A percentile compares a stretch with the other conserved stretches of the same genome.
Evolutionary conservation across 2,888 invertebrate genomes (phyloP).

Genomic region (Syrphus vitripennis): DNA sequence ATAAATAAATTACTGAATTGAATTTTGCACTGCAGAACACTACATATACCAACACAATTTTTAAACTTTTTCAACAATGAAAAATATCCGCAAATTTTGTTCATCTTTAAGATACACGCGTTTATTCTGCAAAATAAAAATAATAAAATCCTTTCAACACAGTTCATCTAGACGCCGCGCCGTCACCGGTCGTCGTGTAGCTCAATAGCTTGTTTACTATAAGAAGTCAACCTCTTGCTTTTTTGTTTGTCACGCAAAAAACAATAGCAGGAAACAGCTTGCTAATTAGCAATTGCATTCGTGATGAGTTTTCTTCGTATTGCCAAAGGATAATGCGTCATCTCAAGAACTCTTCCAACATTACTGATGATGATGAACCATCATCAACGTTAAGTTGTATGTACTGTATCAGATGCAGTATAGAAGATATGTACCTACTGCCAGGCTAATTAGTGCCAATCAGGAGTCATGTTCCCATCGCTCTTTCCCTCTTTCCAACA

Average conservation of each 20-base stretch:
- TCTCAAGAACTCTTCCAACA: slow-evolving; percentile 12
- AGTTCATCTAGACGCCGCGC: neutral
- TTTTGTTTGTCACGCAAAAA: neutral
- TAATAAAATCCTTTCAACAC: neutral
- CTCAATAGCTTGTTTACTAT: neutral
- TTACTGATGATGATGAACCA: slow-evolving; percentile 17
- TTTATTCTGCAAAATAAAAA: neutral
- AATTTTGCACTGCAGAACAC: neutral
- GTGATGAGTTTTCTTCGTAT: slow-evolving; percentile 8
- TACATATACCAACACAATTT: no score
- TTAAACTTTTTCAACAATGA: neutral
- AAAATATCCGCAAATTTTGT: neutral
- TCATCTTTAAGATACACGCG: neutral
- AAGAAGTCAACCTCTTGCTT: neutral
- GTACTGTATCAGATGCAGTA: slow-evolving; percentile 7
- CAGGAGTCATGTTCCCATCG: slow-evolving; percentile 16
- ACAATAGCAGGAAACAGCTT: slow-evolving; percentile 24
- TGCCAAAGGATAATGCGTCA: slow-evolving; percentile 40
- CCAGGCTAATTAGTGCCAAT: slow-evolving; percentile 61
- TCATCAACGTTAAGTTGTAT: neutral
- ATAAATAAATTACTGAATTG: no score
- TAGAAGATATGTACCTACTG: neutral
- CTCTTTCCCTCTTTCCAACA: neutral
- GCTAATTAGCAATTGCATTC: slow-evolving; percentile 53
- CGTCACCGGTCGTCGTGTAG: no score